Evolutionary conservation across 2,113 vertebrate species (phyloP), one percentile per base, ranked within the genome.

Genomic region (Eulemur macaco): DNA sequence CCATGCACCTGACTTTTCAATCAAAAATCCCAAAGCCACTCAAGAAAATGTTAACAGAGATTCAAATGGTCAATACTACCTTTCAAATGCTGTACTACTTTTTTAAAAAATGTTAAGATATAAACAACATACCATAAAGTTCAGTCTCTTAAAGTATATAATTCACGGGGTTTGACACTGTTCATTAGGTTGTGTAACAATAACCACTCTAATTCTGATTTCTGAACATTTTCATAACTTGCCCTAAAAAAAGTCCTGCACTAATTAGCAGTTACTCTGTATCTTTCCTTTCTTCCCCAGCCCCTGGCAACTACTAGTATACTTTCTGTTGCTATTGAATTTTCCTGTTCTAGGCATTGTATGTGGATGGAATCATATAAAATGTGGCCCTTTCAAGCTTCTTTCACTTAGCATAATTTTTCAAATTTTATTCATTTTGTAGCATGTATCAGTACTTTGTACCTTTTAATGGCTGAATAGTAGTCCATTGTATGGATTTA

Each of bases 31-130:
- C 25, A 77, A 27, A 64, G 37, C 37, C 23, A 78, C 54, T 29
- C 45, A 25, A 89, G 31, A 86, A 95, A 69, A 64, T 77, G 47
- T 66, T 63, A 71, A 76, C 78, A 71, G 76, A 69, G 11, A 89
- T 52, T 71, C 52, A 71, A 89, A 83, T 50, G n/a, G 8, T 17
- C 63, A 73, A 9, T 18, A 17, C 10, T 54, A 27, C 60, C 74
- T 78, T 87, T 78, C 39, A 58, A 74, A 96, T 58, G 39, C 10
- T 78, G 14, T 37, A 27, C 21, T 50, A 6, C 25, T 14, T 77
- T 89, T 93, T 73, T 42, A 73, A 18, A 9, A 47, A 10, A 39
- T 34, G 9, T 34, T 60, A 45, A 89, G n/a, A 68, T 76, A 39
- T 15, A 50, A 73, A 83, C 50, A 71, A 54, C 39, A 39, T 71